Base-by-base conservation (phyloP, 1,140 invertebrate genomes). In the Atta texana region DNA sequence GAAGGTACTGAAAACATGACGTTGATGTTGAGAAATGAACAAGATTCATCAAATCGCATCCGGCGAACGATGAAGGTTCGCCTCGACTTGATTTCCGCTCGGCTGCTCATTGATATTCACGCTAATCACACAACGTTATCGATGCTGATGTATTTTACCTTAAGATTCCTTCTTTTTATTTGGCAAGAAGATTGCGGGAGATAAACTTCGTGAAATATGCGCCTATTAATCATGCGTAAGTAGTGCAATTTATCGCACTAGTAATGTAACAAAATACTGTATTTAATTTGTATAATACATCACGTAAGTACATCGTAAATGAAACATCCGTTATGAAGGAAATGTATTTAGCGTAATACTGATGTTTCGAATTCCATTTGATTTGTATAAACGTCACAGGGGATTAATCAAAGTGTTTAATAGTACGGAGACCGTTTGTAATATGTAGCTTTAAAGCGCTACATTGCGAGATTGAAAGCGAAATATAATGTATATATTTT, bases 11-110 rank as follows among this genome's bases (percentile, higher is more conserved):
- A 68, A 69, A 39, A 44, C 61, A 28, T 39, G 59, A 64, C 31
- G 59, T 87, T 77, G 66, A 86, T 81, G 44, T 81, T 87, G 76
- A 71, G 34, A 51, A 74, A 87, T 75, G 78, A 57, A 49, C 53
- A 64, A 80, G 84, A 88, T 89, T 91, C 72, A 88, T 91, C 87
- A 89, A 91, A 61, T 68, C 51, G 76, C 76, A 75, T 88, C 66
- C 66, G 39, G 63, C 59, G 77, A 77, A 59, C 44, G 75, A 89
- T 90, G 85, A 89, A 89, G 78, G 53, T 59, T 87, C 51, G 61
- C 88, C 31, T 61, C 80, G 34, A 44, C 66, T 53, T 72, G 55
- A 84, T 87, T 85, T 88, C 63, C 77, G 53, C 69, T 76, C 44
- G 55, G 28, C 63, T 87, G 75, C 55, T 81, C 86, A 87, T 75